phyloP scores from a whole-genome alignment of 2,888 invertebrate species.

The Cheiracanthium punctorium region DNA sequence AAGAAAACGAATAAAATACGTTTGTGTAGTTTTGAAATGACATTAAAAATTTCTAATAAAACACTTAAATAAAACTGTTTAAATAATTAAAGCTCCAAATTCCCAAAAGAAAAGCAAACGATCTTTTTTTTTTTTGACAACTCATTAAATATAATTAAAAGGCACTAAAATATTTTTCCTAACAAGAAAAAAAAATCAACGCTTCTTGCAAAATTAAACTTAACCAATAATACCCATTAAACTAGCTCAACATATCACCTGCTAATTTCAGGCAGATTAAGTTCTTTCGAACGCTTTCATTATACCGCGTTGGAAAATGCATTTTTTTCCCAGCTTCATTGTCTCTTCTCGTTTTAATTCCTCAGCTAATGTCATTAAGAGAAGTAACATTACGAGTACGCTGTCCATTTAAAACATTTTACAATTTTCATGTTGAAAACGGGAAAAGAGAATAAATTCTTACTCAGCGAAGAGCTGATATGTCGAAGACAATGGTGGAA shows the following conservation, averaged over 20 bases:
- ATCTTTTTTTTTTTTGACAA: too few relatives aligned
- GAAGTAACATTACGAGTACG: background rate
- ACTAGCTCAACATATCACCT: background rate
- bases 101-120: too few relatives aligned
- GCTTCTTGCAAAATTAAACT: background rate
- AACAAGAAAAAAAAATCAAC: too few relatives aligned
- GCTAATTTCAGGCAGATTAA: background rate
- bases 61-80: too few relatives aligned
- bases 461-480: background rate
- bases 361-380: background rate
- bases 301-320: too few relatives aligned
- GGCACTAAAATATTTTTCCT: too few relatives aligned
- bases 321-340: background rate
- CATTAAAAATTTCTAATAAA: too few relatives aligned
- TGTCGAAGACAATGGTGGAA: background rate
- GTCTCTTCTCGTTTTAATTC: background rate
- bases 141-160: too few relatives aligned
- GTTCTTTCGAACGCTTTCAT: too few relatives aligned
- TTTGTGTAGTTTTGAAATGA: too few relatives aligned
- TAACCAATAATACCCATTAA: background rate
- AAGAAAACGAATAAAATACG: too few relatives aligned
- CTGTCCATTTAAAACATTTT: background rate
- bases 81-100: too few relatives aligned
- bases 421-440: background rate
- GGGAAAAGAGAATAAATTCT: background rate